Conservation (phyloP, 2,888 invertebrate species). For the Drosophila algonquin region DNA sequence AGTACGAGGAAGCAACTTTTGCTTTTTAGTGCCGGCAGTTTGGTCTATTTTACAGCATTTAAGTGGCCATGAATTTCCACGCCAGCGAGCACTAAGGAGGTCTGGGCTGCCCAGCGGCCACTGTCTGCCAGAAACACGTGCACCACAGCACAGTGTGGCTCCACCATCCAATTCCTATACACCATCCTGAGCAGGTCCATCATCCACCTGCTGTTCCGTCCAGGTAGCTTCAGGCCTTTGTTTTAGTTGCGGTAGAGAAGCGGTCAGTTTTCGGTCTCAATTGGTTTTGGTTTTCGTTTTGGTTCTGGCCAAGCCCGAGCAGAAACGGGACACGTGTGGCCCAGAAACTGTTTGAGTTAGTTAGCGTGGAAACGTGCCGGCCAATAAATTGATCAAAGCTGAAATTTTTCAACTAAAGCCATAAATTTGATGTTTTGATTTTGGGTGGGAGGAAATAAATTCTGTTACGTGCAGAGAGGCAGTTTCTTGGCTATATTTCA, state of each 20-base stretch:
- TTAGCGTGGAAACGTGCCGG: slow-evolving; percentile 34
- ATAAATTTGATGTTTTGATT: slow-evolving; percentile 18
- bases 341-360: slow-evolving; percentile 23
- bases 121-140: slow-evolving; percentile 50
- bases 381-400: slow-evolving; percentile 33
- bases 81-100: slow-evolving; percentile 44
- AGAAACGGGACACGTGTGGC: slow-evolving; percentile 24
- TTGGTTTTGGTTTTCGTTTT: slow-evolving; percentile 42
- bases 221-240: slow-evolving; percentile 18
- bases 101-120: slow-evolving; percentile 36
- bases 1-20: slow-evolving; percentile 58
- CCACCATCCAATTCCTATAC: background rate
- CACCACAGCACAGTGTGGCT: slow-evolving; percentile 29
- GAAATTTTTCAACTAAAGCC: slow-evolving; percentile 2
- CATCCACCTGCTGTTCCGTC: slow-evolving; percentile 3
- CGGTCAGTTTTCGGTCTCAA: slow-evolving; percentile 38
- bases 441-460: background rate
- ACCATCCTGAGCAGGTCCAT: slow-evolving; percentile 1
- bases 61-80: slow-evolving; percentile 75
- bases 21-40: slow-evolving; percentile 69
- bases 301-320: background rate
- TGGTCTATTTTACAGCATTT: slow-evolving; percentile 77
- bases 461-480: background rate
- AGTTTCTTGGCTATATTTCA: background rate
- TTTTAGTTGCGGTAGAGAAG: slow-evolving; percentile 14